Evolutionary conservation across 1,140 invertebrate species (phyloP).

Genomic region (Drosophila baimaii): DNA sequence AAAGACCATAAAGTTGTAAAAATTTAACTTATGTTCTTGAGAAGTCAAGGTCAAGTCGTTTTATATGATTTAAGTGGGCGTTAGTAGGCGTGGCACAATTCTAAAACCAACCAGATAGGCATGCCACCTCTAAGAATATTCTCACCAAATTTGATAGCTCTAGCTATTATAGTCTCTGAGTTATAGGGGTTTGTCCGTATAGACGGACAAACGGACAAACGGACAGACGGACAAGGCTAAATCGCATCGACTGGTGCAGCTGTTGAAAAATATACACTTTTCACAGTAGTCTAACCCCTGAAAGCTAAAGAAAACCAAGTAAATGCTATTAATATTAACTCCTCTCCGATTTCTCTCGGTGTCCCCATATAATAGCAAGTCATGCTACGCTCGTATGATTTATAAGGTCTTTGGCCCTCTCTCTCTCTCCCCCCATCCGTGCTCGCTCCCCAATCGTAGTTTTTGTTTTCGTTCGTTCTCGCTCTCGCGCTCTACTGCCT

Average conservation of each 20-base stretch:
- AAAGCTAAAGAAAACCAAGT: no score
- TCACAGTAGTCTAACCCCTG: neutral
- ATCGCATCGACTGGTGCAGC: neutral
- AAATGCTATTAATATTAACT: neutral
- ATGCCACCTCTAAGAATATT: no score
- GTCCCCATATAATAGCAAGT: constrained; percentile 65
- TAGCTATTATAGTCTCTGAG: neutral
- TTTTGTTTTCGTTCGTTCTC: constrained; percentile 41
- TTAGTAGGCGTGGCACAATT: no score
- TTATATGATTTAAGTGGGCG: no score
- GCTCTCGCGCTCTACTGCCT: constrained; percentile 21
- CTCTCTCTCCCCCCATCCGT: constrained; percentile 15
- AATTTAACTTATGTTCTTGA: no score
- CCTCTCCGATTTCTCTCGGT: constrained; percentile 17
- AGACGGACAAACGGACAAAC: neutral
- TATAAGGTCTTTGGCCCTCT: constrained; percentile 79
- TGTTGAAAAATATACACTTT: neutral
- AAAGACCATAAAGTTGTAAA: no score
- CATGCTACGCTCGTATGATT: constrained; percentile 81
- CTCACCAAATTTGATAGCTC: no score
- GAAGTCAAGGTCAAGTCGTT: no score
- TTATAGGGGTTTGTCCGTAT: no score
- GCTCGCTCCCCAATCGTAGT: constrained; percentile 32
- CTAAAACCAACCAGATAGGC: no score
- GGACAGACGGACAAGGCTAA: neutral